These are phyloP conservation scores for Saccostrea cuccullata DNA, from an alignment of 1,140 invertebrate genomes.

Conservation along the genomic window DNA sequence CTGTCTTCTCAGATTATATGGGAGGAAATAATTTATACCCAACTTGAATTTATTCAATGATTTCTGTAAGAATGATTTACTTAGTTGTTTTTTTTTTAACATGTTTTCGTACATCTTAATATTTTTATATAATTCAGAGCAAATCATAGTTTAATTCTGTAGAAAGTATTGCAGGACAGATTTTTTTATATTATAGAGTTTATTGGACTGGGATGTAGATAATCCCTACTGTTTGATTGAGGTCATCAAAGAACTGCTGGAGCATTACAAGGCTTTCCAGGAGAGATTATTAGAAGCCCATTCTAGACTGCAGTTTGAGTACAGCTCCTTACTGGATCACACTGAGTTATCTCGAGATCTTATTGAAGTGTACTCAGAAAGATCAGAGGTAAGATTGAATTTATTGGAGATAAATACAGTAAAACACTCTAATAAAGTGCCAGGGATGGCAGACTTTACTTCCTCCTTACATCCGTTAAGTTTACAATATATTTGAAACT, in stretches of 20 bases:
- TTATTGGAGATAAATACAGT: too few species aligned
- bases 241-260: slow-evolving; percentile 71
- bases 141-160: too few species aligned
- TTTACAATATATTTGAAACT: too few species aligned
- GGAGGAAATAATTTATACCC: too few species aligned
- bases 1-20: too few species aligned
- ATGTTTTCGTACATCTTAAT: too few species aligned
- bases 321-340: slow-evolving; percentile 70
- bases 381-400: slow-evolving; percentile 40
- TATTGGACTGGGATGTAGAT: slow-evolving; percentile 68
- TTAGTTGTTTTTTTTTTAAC: too few species aligned
- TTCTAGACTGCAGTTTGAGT: slow-evolving; percentile 73
- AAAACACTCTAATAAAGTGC: not conserved
- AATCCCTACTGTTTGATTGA: slow-evolving; percentile 63
- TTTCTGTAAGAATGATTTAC: too few species aligned
- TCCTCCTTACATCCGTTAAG: too few species aligned
- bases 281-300: slow-evolving; percentile 63
- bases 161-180: too few species aligned
- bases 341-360: slow-evolving; percentile 67
- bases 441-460: not conserved
- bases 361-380: slow-evolving; percentile 67
- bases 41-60: too few species aligned
- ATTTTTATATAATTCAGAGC: too few species aligned
- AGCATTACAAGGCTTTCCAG: slow-evolving; percentile 68
- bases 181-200: slow-evolving; percentile 56